Conservation (phyloP, 2,113 vertebrate species). For the Hipposideros armiger region DNA sequence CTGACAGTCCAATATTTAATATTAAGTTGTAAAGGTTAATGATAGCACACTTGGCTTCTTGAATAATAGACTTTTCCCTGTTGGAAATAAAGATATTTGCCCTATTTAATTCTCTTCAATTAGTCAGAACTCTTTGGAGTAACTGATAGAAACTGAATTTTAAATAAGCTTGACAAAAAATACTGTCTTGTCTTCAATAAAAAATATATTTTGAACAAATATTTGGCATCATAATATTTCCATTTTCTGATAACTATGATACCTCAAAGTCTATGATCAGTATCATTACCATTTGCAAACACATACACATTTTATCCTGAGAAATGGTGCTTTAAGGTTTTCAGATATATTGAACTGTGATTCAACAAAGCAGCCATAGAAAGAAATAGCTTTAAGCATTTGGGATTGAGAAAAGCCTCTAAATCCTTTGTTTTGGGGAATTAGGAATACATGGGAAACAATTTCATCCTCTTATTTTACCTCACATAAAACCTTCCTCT, state of each 20-base stretch:
- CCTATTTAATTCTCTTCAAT: neutral
- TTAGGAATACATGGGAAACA: neutral
- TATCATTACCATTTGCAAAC: neutral
- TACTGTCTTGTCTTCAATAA: neutral
- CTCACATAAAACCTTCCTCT: neutral
- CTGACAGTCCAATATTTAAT: neutral
- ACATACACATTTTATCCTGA: neutral
- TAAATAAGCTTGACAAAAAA: neutral
- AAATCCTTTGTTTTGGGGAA: neutral
- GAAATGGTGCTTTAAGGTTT: neutral
- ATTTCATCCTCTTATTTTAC: neutral
- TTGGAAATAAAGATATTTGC: neutral
- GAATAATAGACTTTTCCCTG: neutral
- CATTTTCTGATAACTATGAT: neutral
- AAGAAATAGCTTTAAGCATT: neutral
- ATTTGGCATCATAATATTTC: neutral
- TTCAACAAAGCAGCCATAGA: neutral
- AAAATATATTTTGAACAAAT: neutral
- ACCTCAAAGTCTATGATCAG: neutral
- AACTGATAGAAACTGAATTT: neutral
- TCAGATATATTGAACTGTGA: neutral
- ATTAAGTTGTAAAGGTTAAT: neutral
- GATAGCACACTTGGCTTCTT: neutral
- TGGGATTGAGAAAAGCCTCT: neutral
- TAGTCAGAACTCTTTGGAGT: neutral